Evolutionary conservation across 2,113 vertebrate species (phyloP).

Genomic region (Anolis carolinensis): DNA sequence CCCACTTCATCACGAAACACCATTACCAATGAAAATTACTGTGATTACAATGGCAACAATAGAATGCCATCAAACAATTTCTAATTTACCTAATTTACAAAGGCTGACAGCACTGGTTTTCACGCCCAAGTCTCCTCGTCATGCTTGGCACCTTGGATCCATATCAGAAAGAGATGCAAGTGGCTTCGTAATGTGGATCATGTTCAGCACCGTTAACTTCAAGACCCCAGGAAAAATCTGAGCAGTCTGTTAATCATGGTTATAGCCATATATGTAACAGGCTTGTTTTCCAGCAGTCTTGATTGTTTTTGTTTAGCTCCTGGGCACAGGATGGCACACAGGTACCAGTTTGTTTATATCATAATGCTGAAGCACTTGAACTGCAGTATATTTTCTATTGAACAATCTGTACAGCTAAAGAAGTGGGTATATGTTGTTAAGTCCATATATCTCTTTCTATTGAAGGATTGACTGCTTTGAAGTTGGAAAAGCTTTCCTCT

Average conservation of each 20-base stretch:
- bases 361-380: slow-evolving; percentile 40
- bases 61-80: slow-evolving; percentile 76
- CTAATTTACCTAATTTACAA: slow-evolving; percentile 79
- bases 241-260: slow-evolving; percentile 45
- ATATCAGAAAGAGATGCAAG: slow-evolving; percentile 66
- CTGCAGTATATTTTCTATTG: slow-evolving; percentile 57
- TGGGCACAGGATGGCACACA: slow-evolving; percentile 32
- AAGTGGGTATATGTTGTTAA: slow-evolving; percentile 28
- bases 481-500: slow-evolving; percentile 43
- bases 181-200: slow-evolving; percentile 37
- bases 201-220: slow-evolving; percentile 58
- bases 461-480: slow-evolving; percentile 36
- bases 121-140: slow-evolving; percentile 53
- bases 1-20: slow-evolving; percentile 78
- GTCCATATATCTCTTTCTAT: slow-evolving; percentile 10
- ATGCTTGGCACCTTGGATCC: slow-evolving; percentile 64
- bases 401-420: slow-evolving; percentile 48
- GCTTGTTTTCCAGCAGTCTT: slow-evolving; percentile 55
- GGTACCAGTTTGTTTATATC: slow-evolving; percentile 53
- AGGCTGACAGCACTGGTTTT: slow-evolving; percentile 69
- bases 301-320: slow-evolving; percentile 39
- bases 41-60: slow-evolving; percentile 81
- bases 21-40: slow-evolving; percentile 79
- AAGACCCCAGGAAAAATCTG: slow-evolving; percentile 45
- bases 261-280: slow-evolving; percentile 28